Percentiles rank a stretch among this genome's conserved stretches.
Conservation (phyloP, 2,888 invertebrate genomes). For the Rotaria macrura region DNA sequence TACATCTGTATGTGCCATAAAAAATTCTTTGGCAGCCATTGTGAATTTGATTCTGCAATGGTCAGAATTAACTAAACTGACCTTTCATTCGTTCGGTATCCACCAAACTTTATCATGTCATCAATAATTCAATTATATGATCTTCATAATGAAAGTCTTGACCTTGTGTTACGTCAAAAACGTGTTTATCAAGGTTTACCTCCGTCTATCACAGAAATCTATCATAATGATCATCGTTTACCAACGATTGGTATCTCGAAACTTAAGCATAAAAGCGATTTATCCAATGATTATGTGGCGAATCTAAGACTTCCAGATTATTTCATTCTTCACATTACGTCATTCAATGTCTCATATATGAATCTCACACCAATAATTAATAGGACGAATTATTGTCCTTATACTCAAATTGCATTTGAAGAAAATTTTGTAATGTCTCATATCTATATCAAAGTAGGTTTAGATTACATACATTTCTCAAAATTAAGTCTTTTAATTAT, state of each 20-base stretch:
- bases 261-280: neutral
- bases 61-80: neutral
- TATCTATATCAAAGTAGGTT: neutral
- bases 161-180: neutral
- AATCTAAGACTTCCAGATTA: neutral
- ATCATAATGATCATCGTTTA: neutral
- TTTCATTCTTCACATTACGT: neutral
- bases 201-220: neutral
- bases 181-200: neutral
- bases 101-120: neutral
- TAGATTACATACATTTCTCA: neutral
- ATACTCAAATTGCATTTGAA: neutral
- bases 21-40: neutral
- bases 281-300: neutral
- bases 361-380: neutral
- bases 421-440: neutral
- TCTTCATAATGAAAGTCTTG: neutral
- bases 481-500: neutral
- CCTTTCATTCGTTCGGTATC: neutral
- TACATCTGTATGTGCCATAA: neutral
- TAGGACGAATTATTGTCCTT: neutral
- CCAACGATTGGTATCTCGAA: neutral
- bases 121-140: neutral
- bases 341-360: neutral
- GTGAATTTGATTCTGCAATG: neutral